Base-by-base conservation (phyloP, 2,113 vertebrate species). In the Balaeniceps rex region DNA sequence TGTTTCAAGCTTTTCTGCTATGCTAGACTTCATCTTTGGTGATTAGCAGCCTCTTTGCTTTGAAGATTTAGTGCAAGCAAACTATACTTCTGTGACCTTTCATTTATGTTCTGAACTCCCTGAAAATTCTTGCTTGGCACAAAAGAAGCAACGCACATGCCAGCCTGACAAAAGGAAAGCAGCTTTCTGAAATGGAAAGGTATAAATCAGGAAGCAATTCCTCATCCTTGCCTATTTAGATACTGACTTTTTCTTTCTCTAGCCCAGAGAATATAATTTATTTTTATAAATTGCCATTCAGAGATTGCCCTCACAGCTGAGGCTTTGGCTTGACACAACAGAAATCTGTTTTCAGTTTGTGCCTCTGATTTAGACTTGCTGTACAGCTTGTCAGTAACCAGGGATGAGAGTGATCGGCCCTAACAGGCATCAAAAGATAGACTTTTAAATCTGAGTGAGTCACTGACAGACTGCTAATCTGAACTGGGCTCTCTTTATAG, bases 11-110 rank as follows among this genome's bases (percentile, higher is more conserved):
- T 93, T 89, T 93, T 94, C 82, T 90, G 91, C 69, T 94, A 47
- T 93, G 81, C 92, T 90, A 96, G 77, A 47, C 94, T 94, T 95
- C 91, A 97, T 85, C 71, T 52, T 47, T 94, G 68, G 77, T 94
- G 97, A 94, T 97, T 97, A 97, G 87, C 83, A 90, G 64, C 87
- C 92, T 96, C 75, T 93, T 95, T 92, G 70, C 87, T 97, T 97
- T 95, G 93, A 98, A 97, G 94, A 79, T 91, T 96, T 96, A 82
- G 92, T 90, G 75, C 94, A 92, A 96, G 82, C 78, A 93, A 95
- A 86, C 93, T 91, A 91, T 93, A 97, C 88, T 96, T 97, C 95
- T 95, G 64, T 97, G 97, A 97, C 86, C 96, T 97, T 97, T 83
- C 89, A 91, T 91, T 97, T 96, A 90, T 90, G 76, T 96, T 92